Evolutionary conservation across 2,888 invertebrate species (phyloP).

Genomic region (Crepidodera aurea): DNA sequence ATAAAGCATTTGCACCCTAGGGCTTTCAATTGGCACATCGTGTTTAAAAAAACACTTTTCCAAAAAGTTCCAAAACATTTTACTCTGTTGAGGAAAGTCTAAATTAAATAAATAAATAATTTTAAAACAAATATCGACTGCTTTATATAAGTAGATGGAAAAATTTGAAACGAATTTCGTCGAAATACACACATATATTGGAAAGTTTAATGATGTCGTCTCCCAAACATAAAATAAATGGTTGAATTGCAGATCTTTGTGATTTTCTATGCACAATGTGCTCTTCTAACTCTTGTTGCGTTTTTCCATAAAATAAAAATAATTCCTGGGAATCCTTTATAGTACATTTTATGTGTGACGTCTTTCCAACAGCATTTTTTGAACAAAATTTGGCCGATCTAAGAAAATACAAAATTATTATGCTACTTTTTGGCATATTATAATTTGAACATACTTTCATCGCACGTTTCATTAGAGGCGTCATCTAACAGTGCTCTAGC

Average conservation of each 20-base stretch:
- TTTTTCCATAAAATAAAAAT: conserved; percentile 1
- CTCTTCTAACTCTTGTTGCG: conserved; percentile 1
- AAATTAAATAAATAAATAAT: conserved; percentile 14
- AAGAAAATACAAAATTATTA: no score
- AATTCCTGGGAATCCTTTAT: conserved; percentile 6
- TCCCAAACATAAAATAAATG: conserved; percentile 1
- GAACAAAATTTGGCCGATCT: no score
- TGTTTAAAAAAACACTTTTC: no score
- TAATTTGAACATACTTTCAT: no score
- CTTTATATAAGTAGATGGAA: not conserved
- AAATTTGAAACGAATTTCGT: not conserved
- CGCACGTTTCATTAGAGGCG: no score
- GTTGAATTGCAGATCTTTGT: not conserved
- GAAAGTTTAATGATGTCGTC: not conserved
- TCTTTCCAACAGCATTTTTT: no score
- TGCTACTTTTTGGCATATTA: no score
- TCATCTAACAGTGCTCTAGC: no score
- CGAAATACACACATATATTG: not conserved
- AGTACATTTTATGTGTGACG: not conserved
- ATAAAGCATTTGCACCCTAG: no score
- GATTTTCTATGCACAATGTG: not conserved
- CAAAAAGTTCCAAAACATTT: no score
- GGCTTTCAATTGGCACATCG: no score
- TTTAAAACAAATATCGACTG: conserved; percentile 42
- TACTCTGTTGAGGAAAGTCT: conserved; percentile 5